Conservation (phyloP, 2,888 invertebrate species). For the Gryllus longicercus region DNA sequence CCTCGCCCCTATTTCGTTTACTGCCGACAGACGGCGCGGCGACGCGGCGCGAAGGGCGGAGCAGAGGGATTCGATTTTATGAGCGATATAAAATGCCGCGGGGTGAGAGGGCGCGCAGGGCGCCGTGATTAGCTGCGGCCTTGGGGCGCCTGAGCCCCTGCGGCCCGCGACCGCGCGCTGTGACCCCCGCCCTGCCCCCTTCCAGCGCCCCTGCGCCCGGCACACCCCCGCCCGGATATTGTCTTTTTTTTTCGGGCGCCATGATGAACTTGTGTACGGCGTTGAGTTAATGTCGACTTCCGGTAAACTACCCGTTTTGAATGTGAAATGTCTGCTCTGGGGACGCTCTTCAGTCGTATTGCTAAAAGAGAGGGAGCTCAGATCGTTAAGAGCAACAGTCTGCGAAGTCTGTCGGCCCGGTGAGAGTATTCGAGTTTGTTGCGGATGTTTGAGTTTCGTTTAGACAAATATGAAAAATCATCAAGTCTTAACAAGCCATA, state of each 20-base stretch:
- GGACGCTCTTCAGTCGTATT: too few species aligned
- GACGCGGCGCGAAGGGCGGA: background rate
- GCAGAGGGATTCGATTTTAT: slow-evolving; percentile 4
- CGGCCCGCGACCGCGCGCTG: background rate
- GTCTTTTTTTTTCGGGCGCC: background rate
- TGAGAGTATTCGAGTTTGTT: too few species aligned
- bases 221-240: background rate
- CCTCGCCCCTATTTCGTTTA: background rate
- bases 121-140: background rate
- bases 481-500: too few species aligned
- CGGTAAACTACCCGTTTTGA: slow-evolving; percentile 7
- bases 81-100: background rate
- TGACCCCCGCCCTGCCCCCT: background rate
- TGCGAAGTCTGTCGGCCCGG: too few species aligned
- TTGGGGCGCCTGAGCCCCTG: background rate
- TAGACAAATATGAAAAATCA: too few species aligned
- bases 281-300: background rate
- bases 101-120: background rate
- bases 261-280: background rate
- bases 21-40: background rate
- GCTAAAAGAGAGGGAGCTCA: too few species aligned
- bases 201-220: background rate
- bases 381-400: too few species aligned
- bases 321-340: background rate
- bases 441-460: too few species aligned